Conservation (phyloP, 2,113 vertebrate genomes). For the Elaphurus davidianus region DNA sequence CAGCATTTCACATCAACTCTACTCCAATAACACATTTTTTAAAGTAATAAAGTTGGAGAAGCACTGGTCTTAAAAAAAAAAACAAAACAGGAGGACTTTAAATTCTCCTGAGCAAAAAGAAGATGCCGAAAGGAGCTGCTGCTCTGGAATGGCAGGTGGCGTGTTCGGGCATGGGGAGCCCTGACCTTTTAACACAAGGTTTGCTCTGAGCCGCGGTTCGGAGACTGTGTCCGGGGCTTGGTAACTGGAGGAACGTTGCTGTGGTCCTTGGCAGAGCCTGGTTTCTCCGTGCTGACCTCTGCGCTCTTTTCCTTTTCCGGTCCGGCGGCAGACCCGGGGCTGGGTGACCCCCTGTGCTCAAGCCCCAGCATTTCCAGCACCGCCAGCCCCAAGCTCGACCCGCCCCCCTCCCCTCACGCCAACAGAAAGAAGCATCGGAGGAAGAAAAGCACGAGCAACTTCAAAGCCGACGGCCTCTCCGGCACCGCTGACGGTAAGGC, state of each 20-base stretch:
- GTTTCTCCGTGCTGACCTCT: background rate
- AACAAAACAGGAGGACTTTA: background rate
- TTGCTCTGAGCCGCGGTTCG: accelerated
- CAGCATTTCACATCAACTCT: background rate
- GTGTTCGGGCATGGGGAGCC: accelerated
- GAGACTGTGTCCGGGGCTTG: accelerated
- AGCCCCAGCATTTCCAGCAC: slow-evolving; percentile 96
- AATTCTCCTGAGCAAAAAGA: accelerated
- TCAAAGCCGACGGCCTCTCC: slow-evolving; percentile 94
- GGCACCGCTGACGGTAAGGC: slow-evolving; percentile 94
- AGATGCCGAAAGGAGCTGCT: accelerated
- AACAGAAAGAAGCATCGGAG: slow-evolving; percentile 98
- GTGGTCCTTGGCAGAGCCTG: background rate
- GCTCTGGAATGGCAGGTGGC: background rate
- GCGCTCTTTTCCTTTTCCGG: slow-evolving; percentile 28
- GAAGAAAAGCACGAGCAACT: slow-evolving; percentile 99
- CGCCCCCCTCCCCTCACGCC: slow-evolving; percentile 96
- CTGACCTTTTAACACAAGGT: accelerated
- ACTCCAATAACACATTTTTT: background rate
- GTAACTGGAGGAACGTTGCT: accelerated
- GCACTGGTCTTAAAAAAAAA: background rate
- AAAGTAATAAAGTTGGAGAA: background rate
- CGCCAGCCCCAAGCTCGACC: slow-evolving; percentile 96
- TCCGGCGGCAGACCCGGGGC: slow-evolving; percentile 87
- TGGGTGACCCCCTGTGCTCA: slow-evolving; percentile 95